Evolutionary conservation across 2,113 vertebrate genomes (phyloP), one percentile per base, ranked within the genome.

Genomic region (Neomonachus schauinslandi): DNA sequence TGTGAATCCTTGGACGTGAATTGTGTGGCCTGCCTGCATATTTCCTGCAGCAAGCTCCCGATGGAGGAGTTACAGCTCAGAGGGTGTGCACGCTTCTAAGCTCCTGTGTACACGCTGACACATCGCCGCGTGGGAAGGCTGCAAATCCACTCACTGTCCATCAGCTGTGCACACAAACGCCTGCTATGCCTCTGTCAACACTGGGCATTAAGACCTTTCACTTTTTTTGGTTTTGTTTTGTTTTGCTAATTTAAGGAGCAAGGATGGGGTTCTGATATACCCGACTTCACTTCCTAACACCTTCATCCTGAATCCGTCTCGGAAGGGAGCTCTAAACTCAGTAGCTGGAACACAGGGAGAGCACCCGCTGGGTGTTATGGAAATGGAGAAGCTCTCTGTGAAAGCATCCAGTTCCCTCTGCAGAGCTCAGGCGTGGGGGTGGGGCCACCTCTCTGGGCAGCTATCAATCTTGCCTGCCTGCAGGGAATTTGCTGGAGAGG

Each of bases 361-460:
- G 36, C 18, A 0, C 0, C 7, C 0, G 0, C 51, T 0, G n/a
- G 13, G 22, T 5, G 55, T n/a, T 10, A 8, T 0, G 22, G 14
- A 53, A 7, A 7, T 0, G 16, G 46, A 59, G 42, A 42, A 1
- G 21, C 3, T 1, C 22, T 2, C 53, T 19, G 26, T 26, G 24
- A 28, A 46, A 28, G 46, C 22, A 0, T 6, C 39, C 22, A 2
- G 4, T 5, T 42, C 39, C 31, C 49, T 46, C 5, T 4, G 7
- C 15, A 65, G 74, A 28, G 22, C 5, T 31, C 22, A 7, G 26
- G 67, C 9, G 0, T 4, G 28, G 87, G 72, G 59, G 12, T 57
- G 13, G 65, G 63, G 57, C 5, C 9, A 6, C 12, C 26, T 11
- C 69, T n/a, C 26, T 0, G 1, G 22, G 11, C 42, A 2, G 69